A percentile compares a stretch with the other conserved stretches of the same genome.
phyloP scores from a whole-genome alignment of 2,113 vertebrate species.

The Alexandromys fortis region DNA sequence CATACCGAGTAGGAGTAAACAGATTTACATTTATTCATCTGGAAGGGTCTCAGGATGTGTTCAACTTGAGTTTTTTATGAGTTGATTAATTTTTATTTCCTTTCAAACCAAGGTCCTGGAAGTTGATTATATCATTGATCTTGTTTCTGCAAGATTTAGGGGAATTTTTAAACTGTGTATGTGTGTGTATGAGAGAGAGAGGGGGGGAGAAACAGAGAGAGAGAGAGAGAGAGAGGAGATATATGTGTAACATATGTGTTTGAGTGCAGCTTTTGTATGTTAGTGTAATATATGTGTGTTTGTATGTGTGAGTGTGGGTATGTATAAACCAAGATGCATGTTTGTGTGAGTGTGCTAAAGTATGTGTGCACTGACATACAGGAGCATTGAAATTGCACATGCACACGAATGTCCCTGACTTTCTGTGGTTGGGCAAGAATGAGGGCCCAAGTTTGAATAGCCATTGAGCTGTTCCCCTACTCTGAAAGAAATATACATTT shows the following conservation, averaged over 20 bases:
- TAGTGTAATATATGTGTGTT: not conserved
- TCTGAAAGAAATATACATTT: not conserved
- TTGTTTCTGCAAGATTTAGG: not conserved
- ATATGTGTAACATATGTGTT: not conserved
- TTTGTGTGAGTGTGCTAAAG: not conserved
- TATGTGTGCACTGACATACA: not conserved
- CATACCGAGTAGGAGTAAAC: not conserved
- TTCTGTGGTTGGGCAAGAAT: not conserved
- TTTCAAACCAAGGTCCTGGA: not conserved
- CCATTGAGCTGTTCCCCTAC: not conserved
- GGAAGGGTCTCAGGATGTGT: not conserved
- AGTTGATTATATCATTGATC: constrained; percentile 5
- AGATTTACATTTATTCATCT: not conserved
- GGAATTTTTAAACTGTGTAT: not conserved
- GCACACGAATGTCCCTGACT: not conserved
- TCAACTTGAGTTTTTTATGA: not conserved
- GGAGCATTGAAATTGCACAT: not conserved
- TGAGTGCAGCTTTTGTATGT: too few species aligned
- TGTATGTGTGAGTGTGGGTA: not conserved
- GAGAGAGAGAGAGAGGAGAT: not conserved
- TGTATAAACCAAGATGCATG: not conserved
- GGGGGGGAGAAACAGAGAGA: not conserved
- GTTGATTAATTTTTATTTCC: not conserved
- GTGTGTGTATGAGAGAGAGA: not conserved
- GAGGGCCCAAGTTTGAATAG: not conserved